phyloP scores from a whole-genome alignment of 2,113 vertebrate genomes.

The Ovibos moschatus region DNA sequence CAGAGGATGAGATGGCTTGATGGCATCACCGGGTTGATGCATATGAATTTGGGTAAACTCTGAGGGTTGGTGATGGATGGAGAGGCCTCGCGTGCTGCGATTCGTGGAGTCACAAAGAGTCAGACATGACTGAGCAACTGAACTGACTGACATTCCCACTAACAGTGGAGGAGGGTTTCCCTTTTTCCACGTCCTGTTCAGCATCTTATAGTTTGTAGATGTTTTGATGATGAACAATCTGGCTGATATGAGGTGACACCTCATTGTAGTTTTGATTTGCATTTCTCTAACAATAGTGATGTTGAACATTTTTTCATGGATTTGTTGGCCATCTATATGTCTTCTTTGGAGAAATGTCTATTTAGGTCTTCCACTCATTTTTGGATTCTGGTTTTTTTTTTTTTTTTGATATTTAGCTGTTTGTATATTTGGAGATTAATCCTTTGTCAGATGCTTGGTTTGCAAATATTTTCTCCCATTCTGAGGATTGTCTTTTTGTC shows the following conservation, averaged over 20 bases:
- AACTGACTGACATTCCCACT: background rate
- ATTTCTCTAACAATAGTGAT: background rate
- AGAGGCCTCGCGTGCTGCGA: too few relatives aligned
- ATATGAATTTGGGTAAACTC: too few relatives aligned
- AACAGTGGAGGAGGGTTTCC: background rate
- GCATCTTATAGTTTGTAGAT: background rate
- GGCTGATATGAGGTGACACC: background rate
- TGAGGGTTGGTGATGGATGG: too few relatives aligned
- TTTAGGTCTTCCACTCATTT: background rate
- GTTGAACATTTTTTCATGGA: background rate
- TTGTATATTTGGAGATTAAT: background rate
- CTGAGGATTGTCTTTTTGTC: background rate
- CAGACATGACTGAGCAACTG: too few relatives aligned
- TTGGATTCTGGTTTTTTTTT: background rate
- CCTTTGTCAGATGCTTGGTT: background rate
- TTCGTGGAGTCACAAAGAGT: too few relatives aligned
- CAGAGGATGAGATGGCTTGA: too few relatives aligned
- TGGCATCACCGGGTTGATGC: too few relatives aligned
- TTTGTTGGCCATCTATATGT: background rate
- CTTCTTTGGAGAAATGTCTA: background rate
- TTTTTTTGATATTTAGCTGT: background rate
- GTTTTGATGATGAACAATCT: background rate
- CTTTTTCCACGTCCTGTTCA: background rate
- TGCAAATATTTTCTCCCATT: background rate
- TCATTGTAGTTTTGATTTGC: background rate